Evolutionary conservation across 1,140 invertebrate species (phyloP), one percentile per base, ranked within the genome.

Genomic region (Aphis craccivora): DNA sequence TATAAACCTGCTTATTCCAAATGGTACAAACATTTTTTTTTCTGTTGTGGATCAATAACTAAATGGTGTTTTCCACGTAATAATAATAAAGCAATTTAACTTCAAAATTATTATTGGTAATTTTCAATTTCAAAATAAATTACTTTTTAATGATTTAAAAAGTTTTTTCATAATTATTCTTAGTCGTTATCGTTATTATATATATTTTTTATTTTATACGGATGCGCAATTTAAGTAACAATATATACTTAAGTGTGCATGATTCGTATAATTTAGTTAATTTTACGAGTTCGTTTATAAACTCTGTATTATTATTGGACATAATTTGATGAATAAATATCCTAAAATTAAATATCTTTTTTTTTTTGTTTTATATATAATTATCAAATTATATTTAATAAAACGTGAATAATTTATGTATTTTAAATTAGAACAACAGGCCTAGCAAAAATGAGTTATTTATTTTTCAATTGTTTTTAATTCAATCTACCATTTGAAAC

Each of bases 361-460:
- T 67, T 67, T 76, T 76, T 76, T 76, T n/a, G 30, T 35, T 76
- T 76, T 35, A 76, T 76, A 76, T 76, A n/a, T 76, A 76, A 83
- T 83, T 40, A 40, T 40, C 3, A 40, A 40, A 40, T 40, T 83
- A 83, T 83, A 83, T 23, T 83, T 83, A 23, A 83, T 37, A 20
- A 23, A 37, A 35, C 22, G 20, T 83, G 22, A 83, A 83, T 81
- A 35, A 81, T 81, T 81, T 37, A 22, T 37, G 18, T 37, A 81
- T 37, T 83, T 83, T 83, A 83, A 83, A 83, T 22, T 37, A 37
- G 20, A 83, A 83, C 35, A 37, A 83, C 9, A 83, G 1, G 2
- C 1, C 7, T 23, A 8, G 20, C 20, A 23, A 83, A 20, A 83
- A 83, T 37, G 9, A 37, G 35, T 7, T 81, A 37, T 35, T n/a